Evolutionary conservation across 2,797 vertebrate genomes (phyloP).

Genomic region (Brotula barbata): DNA sequence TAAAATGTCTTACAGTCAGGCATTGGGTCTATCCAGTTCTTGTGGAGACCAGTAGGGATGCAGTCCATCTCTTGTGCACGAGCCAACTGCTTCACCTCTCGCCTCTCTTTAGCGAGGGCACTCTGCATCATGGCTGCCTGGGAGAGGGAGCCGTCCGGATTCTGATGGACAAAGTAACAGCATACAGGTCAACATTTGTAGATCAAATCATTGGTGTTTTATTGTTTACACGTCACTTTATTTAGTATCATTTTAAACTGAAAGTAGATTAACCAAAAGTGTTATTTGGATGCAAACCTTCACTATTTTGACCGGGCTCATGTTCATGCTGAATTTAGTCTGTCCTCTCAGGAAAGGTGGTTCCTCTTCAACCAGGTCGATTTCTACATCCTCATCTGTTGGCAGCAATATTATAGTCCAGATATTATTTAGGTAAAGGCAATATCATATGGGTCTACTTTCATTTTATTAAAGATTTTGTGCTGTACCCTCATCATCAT

Average conservation of each 20-base stretch:
- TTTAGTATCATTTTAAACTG: too few relatives aligned
- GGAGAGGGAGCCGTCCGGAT: slow-evolving; percentile 96
- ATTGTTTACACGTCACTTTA: too few relatives aligned
- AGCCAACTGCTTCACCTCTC: slow-evolving; percentile 95
- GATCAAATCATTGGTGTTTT: too few relatives aligned
- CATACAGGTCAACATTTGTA: too few relatives aligned
- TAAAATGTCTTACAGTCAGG: slow-evolving; percentile 89
- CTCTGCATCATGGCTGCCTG: slow-evolving; percentile 99
- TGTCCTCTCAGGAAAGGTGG: slow-evolving; percentile 96
- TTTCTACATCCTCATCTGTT: slow-evolving; percentile 96
- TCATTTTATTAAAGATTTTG: too few relatives aligned
- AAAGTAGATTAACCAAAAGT: too few relatives aligned
- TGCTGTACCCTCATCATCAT: slow-evolving; percentile 93
- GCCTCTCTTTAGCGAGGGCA: slow-evolving; percentile 92
- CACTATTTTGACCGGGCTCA: slow-evolving; percentile 99
- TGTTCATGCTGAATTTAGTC: slow-evolving; percentile 99
- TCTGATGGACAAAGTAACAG: slow-evolving; percentile 80
- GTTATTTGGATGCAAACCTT: too few relatives aligned
- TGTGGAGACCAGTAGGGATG: slow-evolving; percentile 98
- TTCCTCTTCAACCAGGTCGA: slow-evolving; percentile 97
- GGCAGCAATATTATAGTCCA: too few relatives aligned
- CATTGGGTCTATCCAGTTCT: slow-evolving; percentile 98
- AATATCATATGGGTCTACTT: too few relatives aligned
- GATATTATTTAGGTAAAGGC: too few relatives aligned
- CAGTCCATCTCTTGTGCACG: slow-evolving; percentile 99